Evolutionary conservation across 2,797 vertebrate genomes (phyloP).

Genomic region (Halcyon leucocephala): DNA sequence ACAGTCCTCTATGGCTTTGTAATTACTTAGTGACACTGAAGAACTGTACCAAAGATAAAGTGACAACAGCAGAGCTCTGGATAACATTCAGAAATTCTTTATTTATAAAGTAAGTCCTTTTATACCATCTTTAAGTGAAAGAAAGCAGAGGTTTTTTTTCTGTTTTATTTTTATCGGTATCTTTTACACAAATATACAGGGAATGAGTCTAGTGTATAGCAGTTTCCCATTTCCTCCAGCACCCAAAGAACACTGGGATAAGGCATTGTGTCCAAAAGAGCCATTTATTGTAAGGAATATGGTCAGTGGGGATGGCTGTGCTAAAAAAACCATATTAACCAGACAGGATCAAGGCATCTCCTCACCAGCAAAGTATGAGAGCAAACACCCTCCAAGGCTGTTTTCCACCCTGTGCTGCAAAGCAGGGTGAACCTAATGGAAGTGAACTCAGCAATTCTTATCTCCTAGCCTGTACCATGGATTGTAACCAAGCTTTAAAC

Average conservation of each 20-base stretch:
- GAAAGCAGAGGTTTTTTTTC: background rate
- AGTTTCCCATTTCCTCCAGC: background rate
- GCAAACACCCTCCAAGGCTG: rapidly evolving
- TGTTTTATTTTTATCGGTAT: background rate
- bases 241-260: background rate
- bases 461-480: rapidly evolving
- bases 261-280: background rate
- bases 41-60: background rate
- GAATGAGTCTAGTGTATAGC: background rate
- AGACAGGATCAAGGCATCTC: background rate
- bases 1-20: background rate
- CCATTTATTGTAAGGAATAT: background rate
- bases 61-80: background rate
- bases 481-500: background rate
- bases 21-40: background rate
- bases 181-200: background rate
- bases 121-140: background rate
- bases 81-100: background rate
- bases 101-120: background rate
- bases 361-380: background rate
- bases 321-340: background rate
- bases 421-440: background rate
- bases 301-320: background rate
- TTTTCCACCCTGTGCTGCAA: background rate
- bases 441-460: background rate